Conservation (phyloP, 2,113 vertebrate species). For the Micromys minutus region DNA sequence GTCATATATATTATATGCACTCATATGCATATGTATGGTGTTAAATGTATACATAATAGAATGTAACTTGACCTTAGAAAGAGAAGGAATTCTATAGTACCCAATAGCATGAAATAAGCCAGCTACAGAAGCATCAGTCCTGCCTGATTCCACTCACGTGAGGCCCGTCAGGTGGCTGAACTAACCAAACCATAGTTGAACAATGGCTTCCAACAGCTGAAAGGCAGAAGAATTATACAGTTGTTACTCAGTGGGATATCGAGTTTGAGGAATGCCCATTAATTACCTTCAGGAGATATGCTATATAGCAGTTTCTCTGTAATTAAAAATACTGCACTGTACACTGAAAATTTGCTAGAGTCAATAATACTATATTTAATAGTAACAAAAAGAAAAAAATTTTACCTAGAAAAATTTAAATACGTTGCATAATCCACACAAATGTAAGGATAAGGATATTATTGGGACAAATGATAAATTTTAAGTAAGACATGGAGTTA, state of each 20-base stretch:
- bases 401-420: not conserved
- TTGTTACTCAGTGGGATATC: not conserved
- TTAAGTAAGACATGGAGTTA: not conserved
- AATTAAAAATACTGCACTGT: not conserved
- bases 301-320: rapidly evolving
- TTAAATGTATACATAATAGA: not conserved
- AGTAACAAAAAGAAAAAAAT: not conserved
- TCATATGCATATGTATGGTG: too few relatives aligned
- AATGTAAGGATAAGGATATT: not conserved
- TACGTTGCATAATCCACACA: not conserved
- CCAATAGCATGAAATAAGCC: not conserved
- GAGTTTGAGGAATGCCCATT: not conserved
- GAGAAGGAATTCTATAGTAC: not conserved
- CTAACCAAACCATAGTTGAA: not conserved
- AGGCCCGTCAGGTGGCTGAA: not conserved
- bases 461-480: not conserved
- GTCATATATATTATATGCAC: too few relatives aligned
- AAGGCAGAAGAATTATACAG: not conserved
- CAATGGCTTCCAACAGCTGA: too few relatives aligned
- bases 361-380: not conserved
- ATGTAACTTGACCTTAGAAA: not conserved
- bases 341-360: not conserved
- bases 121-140: not conserved
- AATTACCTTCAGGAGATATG: not conserved
- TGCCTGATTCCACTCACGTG: not conserved